Conservation (phyloP, 2,113 vertebrate genomes). For the Xenopus tropicalis region UCB_Xtro_10.0 CM004452.2:22699001-22699500, state of each 20-base stretch:
- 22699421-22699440: no score
- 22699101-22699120: not conserved
- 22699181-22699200: not conserved
- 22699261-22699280: not conserved
- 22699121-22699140: not conserved
- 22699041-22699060: no score
- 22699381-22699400: not conserved
- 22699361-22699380: not conserved
- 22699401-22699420: conserved; percentile 8
- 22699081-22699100: not conserved
- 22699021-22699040: no score
- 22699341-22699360: not conserved
- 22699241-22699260: conserved; percentile 11
- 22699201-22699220: conserved; percentile 10
- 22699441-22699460: no score
- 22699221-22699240: conserved; percentile 9
- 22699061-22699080: no score
- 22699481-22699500: no score
- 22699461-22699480: no score
- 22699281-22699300: conserved; percentile 8
- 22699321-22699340: conserved; percentile 6
- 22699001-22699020: no score
- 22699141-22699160: not conserved
- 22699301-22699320: conserved; percentile 17
- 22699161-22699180: conserved; percentile 1